These are phyloP conservation scores for Elanoides forficatus DNA, from an alignment of 2,113 vertebrate species.

Conservation along the genomic window DNA sequence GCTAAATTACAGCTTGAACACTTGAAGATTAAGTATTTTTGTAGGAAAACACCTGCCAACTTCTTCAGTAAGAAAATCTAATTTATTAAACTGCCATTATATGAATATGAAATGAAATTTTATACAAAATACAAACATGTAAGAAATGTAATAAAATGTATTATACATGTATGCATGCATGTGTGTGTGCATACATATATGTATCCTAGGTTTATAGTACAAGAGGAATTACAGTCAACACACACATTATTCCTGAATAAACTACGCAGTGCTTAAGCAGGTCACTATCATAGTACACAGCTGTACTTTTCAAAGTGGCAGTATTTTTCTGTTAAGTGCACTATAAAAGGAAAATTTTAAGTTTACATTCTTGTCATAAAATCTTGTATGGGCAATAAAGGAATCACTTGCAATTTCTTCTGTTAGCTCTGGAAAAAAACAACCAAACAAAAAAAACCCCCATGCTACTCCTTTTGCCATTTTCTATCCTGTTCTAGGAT, in stretches of 20 bases:
- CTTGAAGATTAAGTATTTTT: background rate
- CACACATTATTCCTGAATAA: background rate
- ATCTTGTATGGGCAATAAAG: background rate
- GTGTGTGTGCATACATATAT: too few relatives aligned
- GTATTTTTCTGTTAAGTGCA: background rate
- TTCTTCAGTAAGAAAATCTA: background rate
- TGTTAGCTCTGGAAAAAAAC: background rate
- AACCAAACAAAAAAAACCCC: background rate
- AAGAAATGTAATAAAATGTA: background rate
- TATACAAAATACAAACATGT: background rate
- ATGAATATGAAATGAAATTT: background rate
- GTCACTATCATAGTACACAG: background rate
- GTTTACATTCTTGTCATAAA: background rate
- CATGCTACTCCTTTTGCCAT: background rate
- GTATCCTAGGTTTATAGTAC: background rate
- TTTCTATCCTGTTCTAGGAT: background rate
- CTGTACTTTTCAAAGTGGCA: background rate
- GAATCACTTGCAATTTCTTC: background rate
- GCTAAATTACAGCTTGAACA: background rate
- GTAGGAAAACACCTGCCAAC: background rate
- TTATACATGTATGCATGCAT: background rate
- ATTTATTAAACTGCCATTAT: background rate
- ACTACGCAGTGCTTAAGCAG: background rate
- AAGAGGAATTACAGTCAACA: background rate
- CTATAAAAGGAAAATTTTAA: background rate